Evolutionary conservation across 1,140 invertebrate genomes (phyloP).

Genomic region (Campoletis sonorensis): DNA sequence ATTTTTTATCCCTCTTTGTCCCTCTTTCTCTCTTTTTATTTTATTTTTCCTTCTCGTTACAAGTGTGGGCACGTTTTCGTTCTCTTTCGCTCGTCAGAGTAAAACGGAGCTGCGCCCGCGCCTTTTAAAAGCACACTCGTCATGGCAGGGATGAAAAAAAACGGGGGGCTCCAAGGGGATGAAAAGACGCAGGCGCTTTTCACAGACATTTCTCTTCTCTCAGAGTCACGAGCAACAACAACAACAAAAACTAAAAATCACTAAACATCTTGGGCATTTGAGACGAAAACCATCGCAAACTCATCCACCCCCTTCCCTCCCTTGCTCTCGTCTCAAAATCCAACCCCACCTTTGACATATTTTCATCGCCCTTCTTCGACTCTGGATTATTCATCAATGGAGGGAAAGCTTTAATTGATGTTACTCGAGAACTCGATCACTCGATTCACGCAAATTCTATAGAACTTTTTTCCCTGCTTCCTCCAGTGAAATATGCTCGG

Average conservation of each 20-base stretch:
- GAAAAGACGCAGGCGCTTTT: constrained; percentile 21
- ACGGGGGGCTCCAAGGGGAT: not conserved
- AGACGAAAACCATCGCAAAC: not conserved
- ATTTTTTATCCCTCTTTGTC: not conserved
- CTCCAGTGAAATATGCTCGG: not conserved
- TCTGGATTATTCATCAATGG: constrained; percentile 7
- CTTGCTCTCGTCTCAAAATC: not conserved
- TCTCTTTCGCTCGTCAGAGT: not conserved
- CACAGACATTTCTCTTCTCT: not conserved
- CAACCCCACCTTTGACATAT: not conserved
- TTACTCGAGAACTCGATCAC: not conserved
- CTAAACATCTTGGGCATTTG: not conserved
- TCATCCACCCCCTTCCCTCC: not conserved
- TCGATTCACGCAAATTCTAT: not conserved
- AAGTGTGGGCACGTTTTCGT: constrained; percentile 19
- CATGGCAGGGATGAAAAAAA: not conserved
- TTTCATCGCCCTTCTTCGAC: not conserved
- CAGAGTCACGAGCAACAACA: too few relatives aligned
- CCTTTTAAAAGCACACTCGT: not conserved
- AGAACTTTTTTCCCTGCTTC: not conserved
- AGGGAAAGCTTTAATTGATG: not conserved
- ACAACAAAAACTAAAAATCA: too few relatives aligned
- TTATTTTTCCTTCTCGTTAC: not conserved
- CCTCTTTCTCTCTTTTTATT: not conserved
- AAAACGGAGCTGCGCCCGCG: constrained; percentile 2